Base-by-base conservation (phyloP, 64 coral and sea anemone species). In the Hydrozoanthus tunicans region DNA sequence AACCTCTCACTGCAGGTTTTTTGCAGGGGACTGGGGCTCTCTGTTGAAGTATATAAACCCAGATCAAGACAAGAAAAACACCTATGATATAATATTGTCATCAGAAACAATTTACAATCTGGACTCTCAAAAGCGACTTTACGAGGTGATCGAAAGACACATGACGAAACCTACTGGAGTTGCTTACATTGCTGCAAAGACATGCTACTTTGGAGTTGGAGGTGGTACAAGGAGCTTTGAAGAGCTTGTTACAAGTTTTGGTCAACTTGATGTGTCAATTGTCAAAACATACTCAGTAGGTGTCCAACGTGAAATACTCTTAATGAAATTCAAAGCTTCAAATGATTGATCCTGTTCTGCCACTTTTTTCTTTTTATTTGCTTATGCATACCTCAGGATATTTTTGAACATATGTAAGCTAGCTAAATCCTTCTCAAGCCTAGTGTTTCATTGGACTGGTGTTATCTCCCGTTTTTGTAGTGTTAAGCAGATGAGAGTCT, bases 201-300 rank as follows among this genome's bases (percentile, higher is more conserved):
- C 91, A 20, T 85, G 93, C 61, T 99, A 99, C 80, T 99, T 99
- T 99, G 97, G 97, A 59, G 97, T 99, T 63, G 97, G 97, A 77
- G 97, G 97, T 54, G 97, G 97, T 23, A 99, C 94, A 27, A 89
- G 90, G 23, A 91, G 78, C 53, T 98, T 98, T 92, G 90, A 89
- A 27, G 51, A 90, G 58, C 23, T 94, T 75, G 84, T 94, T 57
- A 72, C 9, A 77, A 84, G 62, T 32, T 91, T 80, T 88, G 93
- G 90, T 4, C 70, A 68, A 20, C 89, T 94, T 69, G 64, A 92
- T 51, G 73, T 98, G 20, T 92, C 93, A 6, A 64, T 64, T 0
- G 59, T 79, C 8, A 94, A 57, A 76, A 94, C 65, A 77, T 86
- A 58, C 65, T 79, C 25, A 64, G 57, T 55, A 17, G 90, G 93